Conservation (phyloP, 2,797 vertebrate species). For the Hypotaenidia okinawae region DNA sequence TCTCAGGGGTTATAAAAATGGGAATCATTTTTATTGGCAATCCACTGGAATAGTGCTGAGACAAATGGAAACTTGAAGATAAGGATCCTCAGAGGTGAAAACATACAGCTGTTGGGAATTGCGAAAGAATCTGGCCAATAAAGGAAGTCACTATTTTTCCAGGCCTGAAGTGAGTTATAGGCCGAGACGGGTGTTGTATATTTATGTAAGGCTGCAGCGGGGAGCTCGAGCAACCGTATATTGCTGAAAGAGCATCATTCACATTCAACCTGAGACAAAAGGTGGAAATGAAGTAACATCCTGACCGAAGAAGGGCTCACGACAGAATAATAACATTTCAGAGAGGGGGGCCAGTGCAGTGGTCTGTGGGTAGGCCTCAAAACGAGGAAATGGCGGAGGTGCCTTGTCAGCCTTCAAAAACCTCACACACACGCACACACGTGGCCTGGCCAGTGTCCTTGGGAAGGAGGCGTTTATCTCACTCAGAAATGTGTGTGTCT, state of each 20-base stretch:
- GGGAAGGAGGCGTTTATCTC: constrained; percentile 75
- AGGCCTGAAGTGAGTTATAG: constrained; percentile 89
- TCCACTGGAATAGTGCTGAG: constrained; percentile 83
- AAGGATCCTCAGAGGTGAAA: constrained; percentile 87
- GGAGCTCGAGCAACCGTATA: constrained; percentile 93
- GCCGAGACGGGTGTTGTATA: constrained; percentile 92
- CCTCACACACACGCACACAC: constrained; percentile 74
- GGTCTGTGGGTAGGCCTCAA: constrained; percentile 76
- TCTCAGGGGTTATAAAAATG: constrained; percentile 86
- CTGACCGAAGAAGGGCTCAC: constrained; percentile 91
- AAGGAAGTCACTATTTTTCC: constrained; percentile 99
- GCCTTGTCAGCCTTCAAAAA: constrained; percentile 85
- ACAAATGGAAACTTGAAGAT: constrained; percentile 88
- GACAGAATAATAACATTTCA: constrained; percentile 96
- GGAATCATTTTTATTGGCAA: constrained; percentile 87
- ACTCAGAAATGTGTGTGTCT: constrained; percentile 41
- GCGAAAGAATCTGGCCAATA: constrained; percentile 92
- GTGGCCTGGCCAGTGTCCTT: constrained; percentile 74
- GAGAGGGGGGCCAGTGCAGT: constrained; percentile 78
- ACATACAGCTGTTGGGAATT: constrained; percentile 89
- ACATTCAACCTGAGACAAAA: constrained; percentile 96
- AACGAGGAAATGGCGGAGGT: constrained; percentile 91
- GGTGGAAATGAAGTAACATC: constrained; percentile 99
- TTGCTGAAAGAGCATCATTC: constrained; percentile 98
- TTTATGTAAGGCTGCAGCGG: constrained; percentile 95